Base-by-base conservation (phyloP, 2,113 vertebrate genomes). In the Bucco capensis region DNA sequence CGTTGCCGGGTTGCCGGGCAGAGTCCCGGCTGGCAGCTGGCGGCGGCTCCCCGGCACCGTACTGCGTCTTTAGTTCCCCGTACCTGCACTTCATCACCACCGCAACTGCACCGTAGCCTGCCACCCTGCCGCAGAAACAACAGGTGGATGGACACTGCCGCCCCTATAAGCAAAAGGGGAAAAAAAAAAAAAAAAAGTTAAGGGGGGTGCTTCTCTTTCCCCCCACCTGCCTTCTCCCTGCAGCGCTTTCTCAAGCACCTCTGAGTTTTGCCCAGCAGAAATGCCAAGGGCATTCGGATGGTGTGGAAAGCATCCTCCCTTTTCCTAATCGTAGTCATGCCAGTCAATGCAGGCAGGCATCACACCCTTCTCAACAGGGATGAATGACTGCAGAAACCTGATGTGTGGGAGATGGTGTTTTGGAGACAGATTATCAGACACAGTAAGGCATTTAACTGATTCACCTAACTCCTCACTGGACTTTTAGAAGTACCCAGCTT, bases 1-100 rank as follows among this genome's bases (percentile, higher is more conserved):
- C 95, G 92, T 96, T 96, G 96, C 95, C 95, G 69, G 89, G 97
- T 98, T 97, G 97, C 97, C 40, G 95, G 97, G 97, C 97, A 98
- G 97, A 97, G 90, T 76, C 53, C 42, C 79, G 65, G 67, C 58
- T 35, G 89, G 82, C 88, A 92, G 95, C 95, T 95, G 95, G 79
- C 75, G 71, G 40, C 66, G 23, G 64, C 77, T 81, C 53, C 53
- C 22, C 61, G 12, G 35, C 90, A 8, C 46, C 57, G 33, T 31
- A 19, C 19, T 24, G 21, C 75, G 65, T 22, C 62, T 33, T 44
- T 81, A 51, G 23, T 72, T 27, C 2, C 79, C 33, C 1, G 24
- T 56, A 60, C 50, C 67, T 19, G 54, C 54, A 57, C 35, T 18
- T 25, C 57, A 60, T 10, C 56, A 62, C 18, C 61, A 64, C 61